Conservation (phyloP, 2,888 invertebrate species). For the Ptychoptera contaminata region DNA sequence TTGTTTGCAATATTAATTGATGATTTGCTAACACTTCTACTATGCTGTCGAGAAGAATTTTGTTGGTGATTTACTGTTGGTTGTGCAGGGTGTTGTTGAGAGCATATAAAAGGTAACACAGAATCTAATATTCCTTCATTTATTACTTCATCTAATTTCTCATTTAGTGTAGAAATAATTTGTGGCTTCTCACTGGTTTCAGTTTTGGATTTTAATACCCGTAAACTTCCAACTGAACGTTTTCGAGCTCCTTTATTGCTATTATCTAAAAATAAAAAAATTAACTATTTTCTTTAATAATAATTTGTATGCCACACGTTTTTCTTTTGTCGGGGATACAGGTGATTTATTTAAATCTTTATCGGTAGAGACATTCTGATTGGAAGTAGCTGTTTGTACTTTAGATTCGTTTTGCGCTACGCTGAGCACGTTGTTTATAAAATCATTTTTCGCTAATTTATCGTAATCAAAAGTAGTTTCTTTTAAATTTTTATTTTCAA, state of each 20-base stretch:
- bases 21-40: too few species aligned
- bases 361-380: background rate
- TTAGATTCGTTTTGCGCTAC: background rate
- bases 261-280: background rate
- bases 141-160: conserved; percentile 40
- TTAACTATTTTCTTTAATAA: background rate
- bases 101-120: conserved; percentile 56
- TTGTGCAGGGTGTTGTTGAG: background rate
- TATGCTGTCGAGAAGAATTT: background rate
- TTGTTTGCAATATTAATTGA: background rate
- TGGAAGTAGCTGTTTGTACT: too few species aligned
- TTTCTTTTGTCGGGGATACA: background rate
- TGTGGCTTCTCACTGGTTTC: conserved; percentile 2
- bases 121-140: conserved; percentile 73
- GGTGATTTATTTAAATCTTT: background rate
- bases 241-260: conserved; percentile 3
- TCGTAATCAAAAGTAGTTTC: conserved; percentile 18
- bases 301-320: conserved; percentile 4
- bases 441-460: conserved; percentile 22
- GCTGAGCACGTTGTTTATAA: conserved; percentile 22
- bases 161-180: conserved; percentile 22
- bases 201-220: conserved; percentile 3
- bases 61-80: background rate
- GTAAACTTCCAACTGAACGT: background rate
- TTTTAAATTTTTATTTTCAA: conserved; percentile 8